A percentile compares a stretch with the other conserved stretches of the same genome.
These are phyloP conservation scores for Cataglyphis livida DNA, from an alignment of 2,888 invertebrate species.

Conservation along the genomic window DNA sequence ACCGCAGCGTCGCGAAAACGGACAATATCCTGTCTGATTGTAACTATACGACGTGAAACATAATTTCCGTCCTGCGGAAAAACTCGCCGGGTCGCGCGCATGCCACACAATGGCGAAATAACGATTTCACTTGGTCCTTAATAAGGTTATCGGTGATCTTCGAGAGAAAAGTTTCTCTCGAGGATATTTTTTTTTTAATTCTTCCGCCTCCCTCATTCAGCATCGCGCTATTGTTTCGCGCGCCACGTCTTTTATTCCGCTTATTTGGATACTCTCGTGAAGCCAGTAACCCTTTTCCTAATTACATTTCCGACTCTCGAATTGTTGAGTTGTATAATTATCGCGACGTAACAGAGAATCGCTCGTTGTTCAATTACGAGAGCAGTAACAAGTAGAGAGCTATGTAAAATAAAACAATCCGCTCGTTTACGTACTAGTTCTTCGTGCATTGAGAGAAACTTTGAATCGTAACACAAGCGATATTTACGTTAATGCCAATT, in stretches of 20 bases:
- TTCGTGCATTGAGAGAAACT: neutral
- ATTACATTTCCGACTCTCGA: conserved; percentile 37
- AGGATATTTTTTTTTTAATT: conserved; percentile 4
- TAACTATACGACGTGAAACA: conserved; percentile 23
- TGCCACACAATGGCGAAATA: conserved; percentile 8
- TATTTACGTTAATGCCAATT: conserved; percentile 1
- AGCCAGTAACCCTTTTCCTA: conserved; percentile 36
- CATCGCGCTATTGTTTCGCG: conserved; percentile 24
- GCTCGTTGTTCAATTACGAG: conserved; percentile 10
- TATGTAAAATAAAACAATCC: neutral
- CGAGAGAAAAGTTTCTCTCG: neutral
- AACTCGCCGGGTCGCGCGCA: conserved; percentile 2
- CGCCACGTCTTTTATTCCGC: conserved; percentile 20
- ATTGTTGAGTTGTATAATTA: conserved; percentile 36
- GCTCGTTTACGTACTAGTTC: neutral
- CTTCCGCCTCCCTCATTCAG: neutral
- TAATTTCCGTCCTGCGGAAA: conserved; percentile 39
- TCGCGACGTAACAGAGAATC: conserved; percentile 8
- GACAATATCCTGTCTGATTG: conserved; percentile 48
- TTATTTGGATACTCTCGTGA: conserved; percentile 31
- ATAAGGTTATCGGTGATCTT: conserved; percentile 32
- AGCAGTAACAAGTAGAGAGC: neutral
- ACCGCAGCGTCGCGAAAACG: conserved; percentile 19
- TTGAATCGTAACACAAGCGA: neutral
- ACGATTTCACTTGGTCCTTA: conserved; percentile 16